Percentiles rank a stretch among this genome's conserved stretches.
Conservation (phyloP, 1,140 invertebrate species). For the Megalonaias nervosa region DNA sequence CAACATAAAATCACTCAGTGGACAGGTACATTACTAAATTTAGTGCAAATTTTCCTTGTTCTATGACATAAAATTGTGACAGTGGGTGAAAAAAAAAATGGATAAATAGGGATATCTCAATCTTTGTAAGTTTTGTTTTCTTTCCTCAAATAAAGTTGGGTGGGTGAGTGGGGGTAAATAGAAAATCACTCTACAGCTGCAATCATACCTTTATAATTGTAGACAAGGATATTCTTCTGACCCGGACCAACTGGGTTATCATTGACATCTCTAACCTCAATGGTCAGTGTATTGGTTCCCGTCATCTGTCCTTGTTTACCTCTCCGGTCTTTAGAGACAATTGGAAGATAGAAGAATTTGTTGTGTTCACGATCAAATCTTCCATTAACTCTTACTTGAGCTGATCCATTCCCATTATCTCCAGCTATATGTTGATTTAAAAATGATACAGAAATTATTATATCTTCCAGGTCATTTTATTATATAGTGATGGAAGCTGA, state of each 20-base stretch:
- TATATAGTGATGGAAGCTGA: too few relatives aligned
- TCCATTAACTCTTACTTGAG: slow-evolving; percentile 24
- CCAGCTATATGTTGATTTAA: slow-evolving; percentile 29
- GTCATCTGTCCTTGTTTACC: slow-evolving; percentile 76
- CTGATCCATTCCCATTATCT: slow-evolving; percentile 38
- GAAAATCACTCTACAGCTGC: background rate
- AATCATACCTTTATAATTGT: slow-evolving; percentile 88
- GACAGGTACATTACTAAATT: too few relatives aligned
- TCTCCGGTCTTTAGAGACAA: slow-evolving; percentile 58
- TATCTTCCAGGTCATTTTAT: too few relatives aligned
- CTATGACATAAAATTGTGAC: too few relatives aligned
- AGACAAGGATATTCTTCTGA: slow-evolving; percentile 95
- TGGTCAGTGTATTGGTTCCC: slow-evolving; percentile 92
- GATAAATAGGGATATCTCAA: too few relatives aligned
- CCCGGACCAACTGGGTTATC: slow-evolving; percentile 98
- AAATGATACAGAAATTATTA: background rate
- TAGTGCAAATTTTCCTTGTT: too few relatives aligned
- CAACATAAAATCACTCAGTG: too few relatives aligned
- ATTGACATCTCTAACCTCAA: slow-evolving; percentile 96
- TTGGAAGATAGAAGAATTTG: slow-evolving; percentile 61
- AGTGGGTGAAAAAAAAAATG: too few relatives aligned
- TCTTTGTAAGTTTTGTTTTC: too few relatives aligned
- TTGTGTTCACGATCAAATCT: slow-evolving; percentile 94
- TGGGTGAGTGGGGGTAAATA: background rate
- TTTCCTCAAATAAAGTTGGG: background rate